Evolutionary conservation across 92 coral and sea anemone species (phyloP).

Genomic region (Virgularia gustaviana): DNA sequence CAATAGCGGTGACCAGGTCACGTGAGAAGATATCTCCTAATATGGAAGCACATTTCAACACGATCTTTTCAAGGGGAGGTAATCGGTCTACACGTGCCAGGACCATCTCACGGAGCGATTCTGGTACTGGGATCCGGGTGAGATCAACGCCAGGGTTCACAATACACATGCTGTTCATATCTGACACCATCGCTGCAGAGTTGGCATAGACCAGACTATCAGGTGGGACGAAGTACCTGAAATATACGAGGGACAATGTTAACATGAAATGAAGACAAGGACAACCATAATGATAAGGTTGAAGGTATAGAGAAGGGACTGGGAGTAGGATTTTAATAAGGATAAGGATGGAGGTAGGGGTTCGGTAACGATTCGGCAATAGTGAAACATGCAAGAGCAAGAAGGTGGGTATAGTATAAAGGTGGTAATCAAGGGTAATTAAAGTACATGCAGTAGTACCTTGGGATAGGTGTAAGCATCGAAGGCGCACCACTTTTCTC

Average conservation of each 20-base stretch:
- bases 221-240: conserved; percentile 43
- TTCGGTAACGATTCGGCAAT: no score
- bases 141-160: conserved; percentile 78
- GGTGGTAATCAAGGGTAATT: no score
- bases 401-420: no score
- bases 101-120: conserved; percentile 95
- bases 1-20: conserved; percentile 73
- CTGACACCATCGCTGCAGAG: conserved; percentile 61
- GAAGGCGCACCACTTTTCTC: not conserved
- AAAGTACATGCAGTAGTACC: no score
- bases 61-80: conserved; percentile 80
- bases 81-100: conserved; percentile 92
- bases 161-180: conserved; percentile 75
- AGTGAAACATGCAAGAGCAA: no score
- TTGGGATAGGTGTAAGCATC: conserved; percentile 25
- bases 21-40: conserved; percentile 73
- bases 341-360: no score
- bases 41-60: conserved; percentile 83
- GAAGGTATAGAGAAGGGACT: no score
- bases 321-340: no score
- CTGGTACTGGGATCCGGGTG: conserved; percentile 80
- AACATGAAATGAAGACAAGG: no score
- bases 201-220: conserved; percentile 64
- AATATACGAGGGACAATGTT: no score
- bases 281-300: no score